phyloP scores from a whole-genome alignment of 2,888 invertebrate genomes.

The Acronicta psi region DNA sequence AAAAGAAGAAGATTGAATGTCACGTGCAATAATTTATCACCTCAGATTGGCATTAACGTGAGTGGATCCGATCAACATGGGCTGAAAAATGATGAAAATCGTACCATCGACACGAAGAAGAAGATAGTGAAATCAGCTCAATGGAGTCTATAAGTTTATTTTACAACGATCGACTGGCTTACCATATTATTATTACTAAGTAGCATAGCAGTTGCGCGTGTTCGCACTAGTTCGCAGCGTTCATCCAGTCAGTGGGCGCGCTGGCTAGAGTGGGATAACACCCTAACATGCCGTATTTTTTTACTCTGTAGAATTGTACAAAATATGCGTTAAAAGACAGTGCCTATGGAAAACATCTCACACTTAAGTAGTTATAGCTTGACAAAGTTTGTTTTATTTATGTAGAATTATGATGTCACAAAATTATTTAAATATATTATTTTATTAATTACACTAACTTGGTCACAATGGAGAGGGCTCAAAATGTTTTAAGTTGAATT shows the following conservation, averaged over 20 bases:
- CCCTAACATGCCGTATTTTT: background rate
- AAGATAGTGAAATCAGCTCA: too few species aligned
- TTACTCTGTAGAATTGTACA: background rate
- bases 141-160: too few species aligned
- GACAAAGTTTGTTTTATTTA: conserved; percentile 26
- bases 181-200: too few species aligned
- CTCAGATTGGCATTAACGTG: too few species aligned
- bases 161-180: too few species aligned
- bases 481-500: conserved; percentile 16
- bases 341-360: conserved; percentile 48
- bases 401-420: too few species aligned
- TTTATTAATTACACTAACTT: conserved; percentile 31
- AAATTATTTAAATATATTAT: conserved; percentile 11
- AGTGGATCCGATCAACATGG: too few species aligned
- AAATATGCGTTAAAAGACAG: conserved; percentile 47
- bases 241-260: background rate
- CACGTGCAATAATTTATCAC: too few species aligned
- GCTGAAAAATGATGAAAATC: too few species aligned
- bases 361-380: conserved; percentile 7
- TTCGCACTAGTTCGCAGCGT: background rate
- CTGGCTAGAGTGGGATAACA: background rate
- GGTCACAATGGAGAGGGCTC: conserved; percentile 43
- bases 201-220: too few species aligned
- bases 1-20: too few species aligned
- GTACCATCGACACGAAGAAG: too few species aligned